Percentiles rank a stretch among this genome's conserved stretches.
These are phyloP conservation scores for Rhyacophila brunnea DNA, from an alignment of 1,140 invertebrate species.

Conservation along the genomic window DNA sequence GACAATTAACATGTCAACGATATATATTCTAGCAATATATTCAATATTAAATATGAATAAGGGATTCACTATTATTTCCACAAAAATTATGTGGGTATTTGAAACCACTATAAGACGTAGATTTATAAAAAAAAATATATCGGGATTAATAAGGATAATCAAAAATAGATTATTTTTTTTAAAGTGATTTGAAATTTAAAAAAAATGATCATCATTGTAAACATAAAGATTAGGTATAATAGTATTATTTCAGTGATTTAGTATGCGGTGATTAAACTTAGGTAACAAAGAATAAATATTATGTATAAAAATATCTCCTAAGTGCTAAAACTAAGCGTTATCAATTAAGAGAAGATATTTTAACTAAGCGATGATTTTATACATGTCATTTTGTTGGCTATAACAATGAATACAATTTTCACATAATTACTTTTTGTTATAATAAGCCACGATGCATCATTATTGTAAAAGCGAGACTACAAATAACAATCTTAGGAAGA, in stretches of 20 bases:
- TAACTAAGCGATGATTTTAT: too few relatives aligned
- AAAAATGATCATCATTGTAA: too few relatives aligned
- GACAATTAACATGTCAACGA: constrained; percentile 20
- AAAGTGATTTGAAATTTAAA: too few relatives aligned
- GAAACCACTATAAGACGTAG: neutral
- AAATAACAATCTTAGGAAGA: constrained; percentile 31
- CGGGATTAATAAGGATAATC: too few relatives aligned
- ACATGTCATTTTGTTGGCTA: neutral
- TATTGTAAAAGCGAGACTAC: constrained; percentile 33
- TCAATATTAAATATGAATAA: constrained; percentile 21
- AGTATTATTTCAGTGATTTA: too few relatives aligned
- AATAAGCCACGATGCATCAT: constrained; percentile 33
- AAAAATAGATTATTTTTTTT: too few relatives aligned
- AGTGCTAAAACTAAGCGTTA: too few relatives aligned
- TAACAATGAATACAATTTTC: constrained; percentile 18
- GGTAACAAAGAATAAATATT: neutral
- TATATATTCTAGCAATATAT: constrained; percentile 15
- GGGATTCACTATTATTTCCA: constrained; percentile 19
- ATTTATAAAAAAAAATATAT: too few relatives aligned
- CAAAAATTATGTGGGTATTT: neutral
- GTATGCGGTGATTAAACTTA: too few relatives aligned
- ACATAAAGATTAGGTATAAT: too few relatives aligned
- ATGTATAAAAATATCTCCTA: neutral
- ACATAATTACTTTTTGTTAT: constrained; percentile 16
- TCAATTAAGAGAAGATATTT: too few relatives aligned